These are phyloP conservation scores for Microhierax caerulescens DNA, from an alignment of 2,797 vertebrate species.

Conservation along the genomic window DNA sequence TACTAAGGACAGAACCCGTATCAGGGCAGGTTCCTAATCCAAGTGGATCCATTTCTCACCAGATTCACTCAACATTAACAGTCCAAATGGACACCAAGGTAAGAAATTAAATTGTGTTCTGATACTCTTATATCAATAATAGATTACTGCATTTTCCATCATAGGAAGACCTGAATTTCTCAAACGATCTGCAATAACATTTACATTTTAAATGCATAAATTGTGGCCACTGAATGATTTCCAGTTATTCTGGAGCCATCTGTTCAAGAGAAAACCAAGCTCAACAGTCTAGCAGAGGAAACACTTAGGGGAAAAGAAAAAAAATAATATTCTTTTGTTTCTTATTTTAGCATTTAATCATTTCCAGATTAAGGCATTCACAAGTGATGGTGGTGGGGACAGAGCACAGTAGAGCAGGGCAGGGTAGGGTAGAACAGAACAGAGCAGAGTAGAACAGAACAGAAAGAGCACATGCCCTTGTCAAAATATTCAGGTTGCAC, in stretches of 20 bases:
- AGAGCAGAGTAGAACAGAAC: neutral
- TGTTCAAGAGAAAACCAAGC: neutral
- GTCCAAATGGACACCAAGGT: neutral
- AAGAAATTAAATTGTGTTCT: neutral
- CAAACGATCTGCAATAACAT: neutral
- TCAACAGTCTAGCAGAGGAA: neutral
- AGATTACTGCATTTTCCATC: neutral
- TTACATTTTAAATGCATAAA: neutral
- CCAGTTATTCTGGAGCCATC: neutral
- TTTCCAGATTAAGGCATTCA: neutral
- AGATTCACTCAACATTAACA: neutral
- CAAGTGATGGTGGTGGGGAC: neutral
- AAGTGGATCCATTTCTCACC: neutral
- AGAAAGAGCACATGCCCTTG: neutral
- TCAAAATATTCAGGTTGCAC: slow-evolving; percentile 24
- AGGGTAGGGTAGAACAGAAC: neutral
- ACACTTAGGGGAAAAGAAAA: rapidly evolving
- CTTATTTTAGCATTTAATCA: neutral
- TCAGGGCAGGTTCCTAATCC: neutral
- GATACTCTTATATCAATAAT: neutral
- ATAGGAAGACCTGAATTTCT: neutral
- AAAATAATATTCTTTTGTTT: neutral
- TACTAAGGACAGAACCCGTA: neutral
- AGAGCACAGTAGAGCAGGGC: neutral
- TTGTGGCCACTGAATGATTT: neutral